A percentile compares a stretch with the other conserved stretches of the same genome.
phyloP scores from a whole-genome alignment of 1,140 invertebrate genomes.

The Drosophila repleta region DNA sequence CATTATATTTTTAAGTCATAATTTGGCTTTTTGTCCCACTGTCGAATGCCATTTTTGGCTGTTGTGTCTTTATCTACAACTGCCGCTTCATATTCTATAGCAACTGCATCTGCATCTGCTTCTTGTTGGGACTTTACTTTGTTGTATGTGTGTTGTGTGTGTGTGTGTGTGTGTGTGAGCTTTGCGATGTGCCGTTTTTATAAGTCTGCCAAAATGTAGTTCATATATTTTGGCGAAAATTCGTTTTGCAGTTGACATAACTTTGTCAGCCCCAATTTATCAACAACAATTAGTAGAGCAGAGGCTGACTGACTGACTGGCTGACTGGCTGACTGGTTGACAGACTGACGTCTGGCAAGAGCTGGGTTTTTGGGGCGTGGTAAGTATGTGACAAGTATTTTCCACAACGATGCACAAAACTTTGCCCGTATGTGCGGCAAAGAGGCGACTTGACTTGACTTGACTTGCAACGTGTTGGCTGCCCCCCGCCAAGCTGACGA shows the following conservation, averaged over 20 bases:
- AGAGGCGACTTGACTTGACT: constrained; percentile 54
- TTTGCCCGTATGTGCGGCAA: constrained; percentile 56
- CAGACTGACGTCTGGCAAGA: constrained; percentile 32
- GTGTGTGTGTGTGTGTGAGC: constrained; percentile 22
- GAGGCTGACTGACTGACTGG: constrained; percentile 16
- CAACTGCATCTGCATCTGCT: constrained; percentile 50
- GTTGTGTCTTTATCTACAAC: constrained; percentile 57
- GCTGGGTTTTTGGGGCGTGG: constrained; percentile 49
- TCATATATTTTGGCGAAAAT: constrained; percentile 81
- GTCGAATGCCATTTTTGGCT: constrained; percentile 57
- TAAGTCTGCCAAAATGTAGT: constrained; percentile 80
- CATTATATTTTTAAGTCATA: neutral
- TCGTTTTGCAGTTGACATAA: constrained; percentile 82
- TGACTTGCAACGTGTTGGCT: constrained; percentile 43
- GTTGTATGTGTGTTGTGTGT: constrained; percentile 23
- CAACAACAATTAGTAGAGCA: constrained; percentile 81
- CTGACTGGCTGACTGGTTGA: constrained; percentile 1
- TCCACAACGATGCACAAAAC: constrained; percentile 67
- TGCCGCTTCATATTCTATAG: constrained; percentile 51
- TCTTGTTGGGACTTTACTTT: constrained; percentile 56
- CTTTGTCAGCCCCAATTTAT: constrained; percentile 81
- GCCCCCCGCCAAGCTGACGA: constrained; percentile 9
- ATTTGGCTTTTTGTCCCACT: constrained; percentile 24
- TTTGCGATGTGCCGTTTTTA: constrained; percentile 66
- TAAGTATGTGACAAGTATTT: constrained; percentile 80